These are phyloP conservation scores for Chaetops frenatus DNA, from an alignment of 2,113 vertebrate genomes.

Conservation along the genomic window DNA sequence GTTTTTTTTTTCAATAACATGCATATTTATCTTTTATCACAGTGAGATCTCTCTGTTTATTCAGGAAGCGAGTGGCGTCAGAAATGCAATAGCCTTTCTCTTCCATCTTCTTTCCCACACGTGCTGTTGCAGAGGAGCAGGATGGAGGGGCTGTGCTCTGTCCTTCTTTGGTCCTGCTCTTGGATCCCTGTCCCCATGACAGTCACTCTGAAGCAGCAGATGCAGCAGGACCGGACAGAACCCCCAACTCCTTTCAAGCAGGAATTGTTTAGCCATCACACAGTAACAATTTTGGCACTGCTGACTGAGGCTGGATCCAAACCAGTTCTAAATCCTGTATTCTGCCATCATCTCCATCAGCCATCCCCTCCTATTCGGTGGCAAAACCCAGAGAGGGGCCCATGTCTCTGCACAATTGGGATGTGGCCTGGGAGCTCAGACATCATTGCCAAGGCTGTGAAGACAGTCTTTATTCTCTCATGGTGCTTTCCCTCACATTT, in stretches of 20 bases:
- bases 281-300: background rate
- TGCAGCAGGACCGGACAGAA: background rate
- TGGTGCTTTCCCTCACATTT: background rate
- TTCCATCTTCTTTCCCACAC: background rate
- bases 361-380: background rate
- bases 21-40: constrained; percentile 15
- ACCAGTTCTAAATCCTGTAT: background rate
- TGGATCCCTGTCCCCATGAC: background rate
- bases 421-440: background rate
- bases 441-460: background rate
- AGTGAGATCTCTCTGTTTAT: background rate
- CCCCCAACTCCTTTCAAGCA: background rate
- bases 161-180: background rate
- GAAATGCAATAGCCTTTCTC: fast-evolving
- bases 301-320: background rate
- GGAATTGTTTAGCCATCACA: background rate
- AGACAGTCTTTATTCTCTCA: background rate
- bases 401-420: background rate
- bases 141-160: background rate
- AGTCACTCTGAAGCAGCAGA: background rate
- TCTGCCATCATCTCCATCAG: background rate
- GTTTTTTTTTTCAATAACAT: background rate
- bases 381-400: background rate
- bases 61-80: background rate
- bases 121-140: background rate